Evolutionary conservation across 2,888 invertebrate species (phyloP).

Genomic region (Euspilapteryx auroguttella): DNA sequence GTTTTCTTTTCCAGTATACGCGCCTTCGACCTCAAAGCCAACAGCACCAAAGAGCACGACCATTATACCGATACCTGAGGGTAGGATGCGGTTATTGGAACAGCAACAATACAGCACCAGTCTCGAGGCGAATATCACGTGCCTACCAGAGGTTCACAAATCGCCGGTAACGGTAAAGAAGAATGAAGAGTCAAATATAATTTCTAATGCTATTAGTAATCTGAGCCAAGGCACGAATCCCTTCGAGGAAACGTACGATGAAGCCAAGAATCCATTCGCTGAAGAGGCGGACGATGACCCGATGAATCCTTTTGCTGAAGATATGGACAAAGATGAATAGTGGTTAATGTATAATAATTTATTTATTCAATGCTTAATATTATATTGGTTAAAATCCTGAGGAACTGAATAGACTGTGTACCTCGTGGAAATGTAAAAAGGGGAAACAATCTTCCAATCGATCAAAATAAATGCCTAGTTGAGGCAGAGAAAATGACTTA

Average conservation of each 20-base stretch:
- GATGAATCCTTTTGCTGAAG: slow-evolving; percentile 57
- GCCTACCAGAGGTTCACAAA: slow-evolving; percentile 9
- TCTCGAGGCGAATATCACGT: slow-evolving; percentile 61
- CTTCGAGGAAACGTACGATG: slow-evolving; percentile 56
- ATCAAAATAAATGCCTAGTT: too few relatives aligned
- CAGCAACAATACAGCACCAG: slow-evolving; percentile 61
- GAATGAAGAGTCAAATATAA: slow-evolving; percentile 15
- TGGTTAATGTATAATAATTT: too few relatives aligned
- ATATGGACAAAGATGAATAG: too few relatives aligned
- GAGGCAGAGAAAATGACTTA: too few relatives aligned
- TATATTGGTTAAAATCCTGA: too few relatives aligned
- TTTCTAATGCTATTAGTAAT: slow-evolving; percentile 21
- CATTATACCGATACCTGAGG: slow-evolving; percentile 57
- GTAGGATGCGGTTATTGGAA: slow-evolving; percentile 57
- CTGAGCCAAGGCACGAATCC: slow-evolving; percentile 23
- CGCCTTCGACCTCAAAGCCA: slow-evolving; percentile 26
- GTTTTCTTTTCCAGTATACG: slow-evolving; percentile 36
- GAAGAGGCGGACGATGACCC: slow-evolving; percentile 44
- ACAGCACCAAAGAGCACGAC: slow-evolving; percentile 30
- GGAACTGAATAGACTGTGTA: too few relatives aligned
- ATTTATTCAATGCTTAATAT: too few relatives aligned
- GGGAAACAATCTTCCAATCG: too few relatives aligned
- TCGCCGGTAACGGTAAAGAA: neutral
- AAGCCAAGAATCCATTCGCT: slow-evolving; percentile 67
- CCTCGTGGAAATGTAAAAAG: too few relatives aligned